Evolutionary conservation across 2,888 invertebrate species (phyloP).

Genomic region (Gastracanthus pulcherrimus): DNA sequence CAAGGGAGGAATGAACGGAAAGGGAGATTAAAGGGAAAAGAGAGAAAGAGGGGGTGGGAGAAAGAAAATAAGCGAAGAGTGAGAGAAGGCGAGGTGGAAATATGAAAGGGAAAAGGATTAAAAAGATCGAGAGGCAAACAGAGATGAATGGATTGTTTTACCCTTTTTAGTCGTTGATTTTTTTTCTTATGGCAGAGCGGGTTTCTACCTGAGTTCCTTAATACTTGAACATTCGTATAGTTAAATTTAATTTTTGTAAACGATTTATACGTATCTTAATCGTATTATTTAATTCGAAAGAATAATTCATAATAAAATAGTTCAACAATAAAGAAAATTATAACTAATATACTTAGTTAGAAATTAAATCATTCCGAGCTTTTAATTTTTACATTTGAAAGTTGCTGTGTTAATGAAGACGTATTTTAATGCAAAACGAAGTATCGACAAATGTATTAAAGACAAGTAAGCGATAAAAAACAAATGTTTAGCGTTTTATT

Average conservation of each 20-base stretch:
- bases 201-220: neutral
- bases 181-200: neutral
- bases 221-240: neutral
- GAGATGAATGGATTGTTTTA: conserved; percentile 42
- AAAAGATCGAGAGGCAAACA: conserved; percentile 20
- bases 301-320: too few species aligned
- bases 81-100: neutral
- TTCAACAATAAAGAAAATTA: too few species aligned
- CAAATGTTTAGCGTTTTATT: too few species aligned
- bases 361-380: too few species aligned
- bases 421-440: too few species aligned
- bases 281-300: too few species aligned
- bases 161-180: neutral
- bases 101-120: conserved; percentile 21
- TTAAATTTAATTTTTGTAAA: neutral
- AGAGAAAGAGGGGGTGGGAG: neutral
- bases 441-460: too few species aligned
- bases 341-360: too few species aligned
- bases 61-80: neutral
- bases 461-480: too few species aligned
- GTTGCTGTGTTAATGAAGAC: too few species aligned
- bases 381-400: too few species aligned
- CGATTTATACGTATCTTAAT: too few species aligned
- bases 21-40: neutral
- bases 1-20: neutral